Percentiles rank a stretch among this genome's conserved stretches.
phyloP scores from a whole-genome alignment of 1,140 invertebrate genomes.

The Potamilus streckersoni region DNA sequence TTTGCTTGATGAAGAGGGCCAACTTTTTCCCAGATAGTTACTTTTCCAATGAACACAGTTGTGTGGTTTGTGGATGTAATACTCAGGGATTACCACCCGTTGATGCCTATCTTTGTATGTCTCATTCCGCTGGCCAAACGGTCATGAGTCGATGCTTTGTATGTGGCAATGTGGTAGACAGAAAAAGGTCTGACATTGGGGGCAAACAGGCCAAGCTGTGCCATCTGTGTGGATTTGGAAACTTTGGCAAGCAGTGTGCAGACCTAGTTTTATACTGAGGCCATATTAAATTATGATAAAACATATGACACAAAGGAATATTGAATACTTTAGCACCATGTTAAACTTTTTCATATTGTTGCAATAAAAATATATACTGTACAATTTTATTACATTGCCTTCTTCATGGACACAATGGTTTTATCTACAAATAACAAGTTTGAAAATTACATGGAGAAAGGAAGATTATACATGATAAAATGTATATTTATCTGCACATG shows the following conservation, averaged over 20 bases:
- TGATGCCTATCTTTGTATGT: constrained; percentile 4
- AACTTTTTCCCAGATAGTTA: constrained; percentile 3
- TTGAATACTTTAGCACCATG: too few relatives aligned
- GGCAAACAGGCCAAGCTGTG: constrained; percentile 5
- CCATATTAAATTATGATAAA: too few relatives aligned
- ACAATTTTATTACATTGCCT: too few relatives aligned
- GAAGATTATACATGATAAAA: too few relatives aligned
- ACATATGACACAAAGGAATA: too few relatives aligned
- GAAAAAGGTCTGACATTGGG: not conserved
- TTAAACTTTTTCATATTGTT: too few relatives aligned
- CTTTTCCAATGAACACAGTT: constrained; percentile 7
- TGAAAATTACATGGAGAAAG: too few relatives aligned
- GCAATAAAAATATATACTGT: too few relatives aligned
- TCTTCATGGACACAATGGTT: too few relatives aligned
- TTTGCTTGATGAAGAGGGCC: constrained; percentile 11
- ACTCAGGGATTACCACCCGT: not conserved
- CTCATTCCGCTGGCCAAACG: constrained; percentile 4
- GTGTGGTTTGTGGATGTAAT: constrained; percentile 13
- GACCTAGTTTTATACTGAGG: constrained; percentile 4
- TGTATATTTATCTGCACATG: too few relatives aligned
- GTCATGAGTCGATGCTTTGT: constrained; percentile 4
- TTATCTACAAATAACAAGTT: too few relatives aligned
- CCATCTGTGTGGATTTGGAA: constrained; percentile 17
- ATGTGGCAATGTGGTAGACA: constrained; percentile 1
- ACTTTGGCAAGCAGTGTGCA: constrained; percentile 15